phyloP scores from a whole-genome alignment of 2,888 invertebrate species.

The Mythimna ferrago region DNA sequence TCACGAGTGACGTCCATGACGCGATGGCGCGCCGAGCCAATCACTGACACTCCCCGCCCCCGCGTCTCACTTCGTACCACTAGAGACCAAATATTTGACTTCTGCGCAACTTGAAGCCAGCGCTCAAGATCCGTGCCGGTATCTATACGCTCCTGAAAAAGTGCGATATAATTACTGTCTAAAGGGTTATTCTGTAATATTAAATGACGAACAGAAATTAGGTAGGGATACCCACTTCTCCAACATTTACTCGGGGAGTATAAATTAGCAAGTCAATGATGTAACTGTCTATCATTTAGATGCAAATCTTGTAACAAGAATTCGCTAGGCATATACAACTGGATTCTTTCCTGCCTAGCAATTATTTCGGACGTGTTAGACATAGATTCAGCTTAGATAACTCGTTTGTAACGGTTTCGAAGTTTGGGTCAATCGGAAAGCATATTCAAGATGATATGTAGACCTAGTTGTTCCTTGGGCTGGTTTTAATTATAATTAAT shows the following conservation, averaged over 20 bases:
- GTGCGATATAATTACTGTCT: too few species aligned
- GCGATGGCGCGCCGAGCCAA: too few species aligned
- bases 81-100: too few species aligned
- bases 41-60: too few species aligned
- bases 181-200: not conserved
- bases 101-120: too few species aligned
- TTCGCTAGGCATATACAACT: slow-evolving; percentile 21
- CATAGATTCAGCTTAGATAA: slow-evolving; percentile 26
- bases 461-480: slow-evolving; percentile 45
- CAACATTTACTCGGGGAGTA: slow-evolving; percentile 5
- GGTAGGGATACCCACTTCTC: slow-evolving; percentile 7
- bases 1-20: too few species aligned
- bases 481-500: slow-evolving; percentile 40
- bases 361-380: slow-evolving; percentile 22
- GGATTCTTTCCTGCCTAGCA: slow-evolving; percentile 14
- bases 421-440: slow-evolving; percentile 36
- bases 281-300: slow-evolving; percentile 41
- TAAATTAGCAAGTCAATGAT: slow-evolving; percentile 47
- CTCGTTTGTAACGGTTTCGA: slow-evolving; percentile 42
- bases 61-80: too few species aligned
- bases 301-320: slow-evolving; percentile 41
- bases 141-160: too few species aligned
- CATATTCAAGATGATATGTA: slow-evolving; percentile 25
- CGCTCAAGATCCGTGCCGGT: too few species aligned
- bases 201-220: slow-evolving; percentile 6